phyloP scores from a whole-genome alignment of 2,113 vertebrate genomes.

The Chlorocebus sabaeus region DNA sequence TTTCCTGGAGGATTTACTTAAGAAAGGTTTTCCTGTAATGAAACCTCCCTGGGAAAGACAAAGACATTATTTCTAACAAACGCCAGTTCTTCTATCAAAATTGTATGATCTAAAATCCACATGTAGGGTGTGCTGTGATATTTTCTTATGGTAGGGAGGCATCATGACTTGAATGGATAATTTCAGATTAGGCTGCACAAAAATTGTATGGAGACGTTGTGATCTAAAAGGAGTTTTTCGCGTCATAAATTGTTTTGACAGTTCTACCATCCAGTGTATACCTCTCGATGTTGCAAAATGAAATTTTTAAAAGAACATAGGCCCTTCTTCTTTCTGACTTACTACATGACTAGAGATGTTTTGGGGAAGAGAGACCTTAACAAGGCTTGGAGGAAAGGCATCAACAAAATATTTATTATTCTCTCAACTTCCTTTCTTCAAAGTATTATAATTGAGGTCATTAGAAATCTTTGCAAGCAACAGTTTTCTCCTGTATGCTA shows the following conservation, averaged over 20 bases:
- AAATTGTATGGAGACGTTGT: background rate
- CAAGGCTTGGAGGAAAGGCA: background rate
- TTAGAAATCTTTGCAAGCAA: conserved; percentile 33
- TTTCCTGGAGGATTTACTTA: conserved; percentile 16
- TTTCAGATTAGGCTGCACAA: background rate
- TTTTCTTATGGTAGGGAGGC: background rate
- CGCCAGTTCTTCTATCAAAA: background rate
- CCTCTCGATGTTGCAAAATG: background rate
- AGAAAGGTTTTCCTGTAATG: conserved; percentile 28
- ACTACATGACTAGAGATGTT: background rate
- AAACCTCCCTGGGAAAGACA: conserved; percentile 31
- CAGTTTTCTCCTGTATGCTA: background rate
- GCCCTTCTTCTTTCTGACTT: conserved; percentile 14
- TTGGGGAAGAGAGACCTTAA: background rate
- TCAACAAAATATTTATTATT: conserved; percentile 34
- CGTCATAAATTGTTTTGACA: conserved; percentile 1
- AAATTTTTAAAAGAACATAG: background rate
- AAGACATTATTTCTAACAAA: conserved; percentile 49
- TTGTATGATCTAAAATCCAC: background rate
- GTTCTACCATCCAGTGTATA: background rate
- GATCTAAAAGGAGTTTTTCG: background rate
- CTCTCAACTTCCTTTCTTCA: conserved; percentile 30
- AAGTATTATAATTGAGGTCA: conserved; percentile 18
- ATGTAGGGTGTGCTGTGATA: background rate
- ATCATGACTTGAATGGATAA: background rate